Evolutionary conservation across 2,797 vertebrate genomes (phyloP).

Genomic region (Coracias cyanogaster): DNA sequence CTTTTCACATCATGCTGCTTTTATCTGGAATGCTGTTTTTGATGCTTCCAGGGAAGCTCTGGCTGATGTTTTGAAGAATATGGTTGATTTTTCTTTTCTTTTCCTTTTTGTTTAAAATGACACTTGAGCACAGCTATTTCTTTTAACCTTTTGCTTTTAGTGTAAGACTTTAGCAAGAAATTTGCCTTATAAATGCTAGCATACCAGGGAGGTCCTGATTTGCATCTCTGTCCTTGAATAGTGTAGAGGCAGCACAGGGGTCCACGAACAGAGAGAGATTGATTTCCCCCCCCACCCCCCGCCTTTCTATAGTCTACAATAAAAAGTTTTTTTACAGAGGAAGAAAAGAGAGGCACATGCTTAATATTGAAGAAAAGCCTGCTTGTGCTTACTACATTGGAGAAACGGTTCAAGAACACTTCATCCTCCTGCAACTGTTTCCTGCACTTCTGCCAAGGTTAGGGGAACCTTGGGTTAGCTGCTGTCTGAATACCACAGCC

Average conservation of each 20-base stretch:
- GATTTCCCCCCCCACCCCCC: not conserved
- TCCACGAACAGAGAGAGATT: conserved; percentile 70
- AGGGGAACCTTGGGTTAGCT: conserved; percentile 71
- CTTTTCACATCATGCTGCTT: conserved; percentile 64
- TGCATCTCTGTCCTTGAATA: conserved; percentile 72
- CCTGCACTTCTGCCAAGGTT: conserved; percentile 71
- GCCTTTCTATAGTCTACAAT: conserved; percentile 76
- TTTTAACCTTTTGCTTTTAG: conserved; percentile 47
- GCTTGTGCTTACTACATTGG: conserved; percentile 71
- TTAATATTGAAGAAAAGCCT: conserved; percentile 79
- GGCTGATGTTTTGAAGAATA: conserved; percentile 55
- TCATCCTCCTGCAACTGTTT: conserved; percentile 73
- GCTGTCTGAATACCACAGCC: not conserved
- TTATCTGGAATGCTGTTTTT: conserved; percentile 67
- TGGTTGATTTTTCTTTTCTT: conserved; percentile 7
- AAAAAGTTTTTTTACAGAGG: conserved; percentile 80
- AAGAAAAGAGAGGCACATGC: conserved; percentile 75
- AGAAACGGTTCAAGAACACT: conserved; percentile 77
- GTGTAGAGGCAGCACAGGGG: conserved; percentile 44
- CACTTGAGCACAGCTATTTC: conserved; percentile 41
- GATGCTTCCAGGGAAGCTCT: conserved; percentile 52
- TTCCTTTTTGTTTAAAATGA: conserved; percentile 45
- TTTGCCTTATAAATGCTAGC: conserved; percentile 54
- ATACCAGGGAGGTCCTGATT: conserved; percentile 4
- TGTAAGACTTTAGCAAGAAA: conserved; percentile 46